Base-by-base conservation (phyloP, 2,888 invertebrate genomes). In the Amphipyra tragopoginis region DNA sequence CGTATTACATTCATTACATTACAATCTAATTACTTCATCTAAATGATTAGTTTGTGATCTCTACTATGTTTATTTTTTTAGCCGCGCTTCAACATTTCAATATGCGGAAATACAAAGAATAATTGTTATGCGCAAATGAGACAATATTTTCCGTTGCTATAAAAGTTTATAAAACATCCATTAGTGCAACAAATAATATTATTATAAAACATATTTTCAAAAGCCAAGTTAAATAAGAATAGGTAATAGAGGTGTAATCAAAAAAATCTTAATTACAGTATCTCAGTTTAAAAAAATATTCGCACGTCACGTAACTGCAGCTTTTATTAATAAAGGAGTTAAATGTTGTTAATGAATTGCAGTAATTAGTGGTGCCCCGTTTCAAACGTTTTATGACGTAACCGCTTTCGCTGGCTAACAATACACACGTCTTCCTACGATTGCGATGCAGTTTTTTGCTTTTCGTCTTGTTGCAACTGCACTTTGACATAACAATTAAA, bases 271-370 rank as follows among this genome's bases (percentile, higher is more conserved):
- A 75, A 72, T 75, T 75, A 62, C 50, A 59, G 45, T 49, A 52
- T 75, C 56, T 57, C 40, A 53, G 54, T 75, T 60, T 43, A 47
- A 58, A 67, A 64, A 63, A 56, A 72, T 26, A 72, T 70, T 74
- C 77, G 56, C 79, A 75, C 65, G 65, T 72, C 69, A 66, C 77
- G 75, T 77, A 78, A 78, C 66, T 21, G 29, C 7, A 59, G 63
- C 34, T 51, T 71, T 66, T 62, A 68, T 62, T 64, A 73, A 70
- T 67, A 77, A 67, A 63, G 49, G 47, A 53, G 65, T 68, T 62
- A 77, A 72, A 69, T 77, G 75, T 67, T 75, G 77, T 72, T 79
- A 77, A 77, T 77, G 71, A 75, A 79, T 79, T 59, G 57, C 67
- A 65, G 75, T 79, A 79, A 79, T 79, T 79, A 79, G 61, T 66